These are phyloP conservation scores for Trypoxylon attenuatum DNA, from an alignment of 2,888 invertebrate genomes.

Conservation along the genomic window DNA sequence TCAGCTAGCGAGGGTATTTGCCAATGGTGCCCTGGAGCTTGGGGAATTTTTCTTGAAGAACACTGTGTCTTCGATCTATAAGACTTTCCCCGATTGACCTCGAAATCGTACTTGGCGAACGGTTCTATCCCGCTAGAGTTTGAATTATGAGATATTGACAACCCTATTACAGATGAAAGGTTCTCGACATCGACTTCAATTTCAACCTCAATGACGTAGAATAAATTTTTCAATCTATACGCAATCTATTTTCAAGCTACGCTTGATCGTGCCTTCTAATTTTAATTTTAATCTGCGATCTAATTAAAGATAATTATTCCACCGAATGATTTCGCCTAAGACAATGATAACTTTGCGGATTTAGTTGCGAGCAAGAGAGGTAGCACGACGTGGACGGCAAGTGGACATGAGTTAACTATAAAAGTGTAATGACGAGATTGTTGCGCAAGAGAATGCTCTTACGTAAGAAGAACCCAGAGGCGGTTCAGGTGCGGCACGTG, in stretches of 20 bases:
- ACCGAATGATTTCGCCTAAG: too few relatives aligned
- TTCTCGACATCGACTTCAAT: too few relatives aligned
- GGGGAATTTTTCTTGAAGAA: constrained; percentile 25
- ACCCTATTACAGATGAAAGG: neutral
- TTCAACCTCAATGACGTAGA: too few relatives aligned
- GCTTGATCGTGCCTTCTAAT: too few relatives aligned
- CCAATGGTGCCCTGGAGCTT: constrained; percentile 20
- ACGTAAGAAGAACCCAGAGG: constrained; percentile 44
- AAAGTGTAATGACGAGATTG: constrained; percentile 37
- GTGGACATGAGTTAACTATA: too few relatives aligned
- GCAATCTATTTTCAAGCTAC: too few relatives aligned
- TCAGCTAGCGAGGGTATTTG: constrained; percentile 30
- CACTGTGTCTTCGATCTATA: constrained; percentile 29
- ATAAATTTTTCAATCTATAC: too few relatives aligned
- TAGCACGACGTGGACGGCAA: too few relatives aligned
- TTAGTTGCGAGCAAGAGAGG: too few relatives aligned
- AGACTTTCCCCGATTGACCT: constrained; percentile 45
- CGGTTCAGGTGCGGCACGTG: constrained; percentile 57
- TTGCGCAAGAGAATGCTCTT: constrained; percentile 37
- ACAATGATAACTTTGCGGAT: too few relatives aligned
- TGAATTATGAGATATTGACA: constrained; percentile 22
- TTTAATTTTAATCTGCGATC: too few relatives aligned
- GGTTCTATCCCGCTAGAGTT: constrained; percentile 1
- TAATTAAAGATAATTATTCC: too few relatives aligned
- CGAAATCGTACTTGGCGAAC: constrained; percentile 18